These are phyloP conservation scores for Drosophila saltans DNA, from an alignment of 1,140 invertebrate genomes.

Conservation along the genomic window DNA sequence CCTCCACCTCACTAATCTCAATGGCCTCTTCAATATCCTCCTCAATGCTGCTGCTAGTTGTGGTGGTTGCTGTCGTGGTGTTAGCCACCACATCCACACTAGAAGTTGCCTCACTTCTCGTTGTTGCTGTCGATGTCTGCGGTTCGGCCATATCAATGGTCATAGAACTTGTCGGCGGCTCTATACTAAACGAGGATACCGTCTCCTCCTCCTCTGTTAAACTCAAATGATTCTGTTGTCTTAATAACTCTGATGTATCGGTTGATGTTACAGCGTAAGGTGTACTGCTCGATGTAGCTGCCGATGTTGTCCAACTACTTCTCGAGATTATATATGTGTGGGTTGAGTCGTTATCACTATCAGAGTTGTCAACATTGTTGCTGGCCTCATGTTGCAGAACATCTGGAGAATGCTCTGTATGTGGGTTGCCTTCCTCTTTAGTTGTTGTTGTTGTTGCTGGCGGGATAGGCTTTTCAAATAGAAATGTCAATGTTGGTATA, in stretches of 20 bases:
- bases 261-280: slow-evolving; percentile 67
- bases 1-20: slow-evolving; percentile 71
- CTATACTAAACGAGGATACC: slow-evolving; percentile 67
- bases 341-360: slow-evolving; percentile 63
- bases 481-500: slow-evolving; percentile 72
- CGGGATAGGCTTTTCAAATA: slow-evolving; percentile 43
- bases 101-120: slow-evolving; percentile 43
- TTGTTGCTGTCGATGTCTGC: slow-evolving; percentile 46
- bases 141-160: slow-evolving; percentile 73
- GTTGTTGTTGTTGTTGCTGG: slow-evolving; percentile 19
- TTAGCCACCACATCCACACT: slow-evolving; percentile 40
- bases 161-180: slow-evolving; percentile 76
- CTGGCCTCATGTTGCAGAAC: slow-evolving; percentile 50
- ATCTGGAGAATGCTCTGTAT: neutral
- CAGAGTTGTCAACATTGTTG: slow-evolving; percentile 33
- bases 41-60: slow-evolving; percentile 75
- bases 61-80: slow-evolving; percentile 40
- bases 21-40: slow-evolving; percentile 81
- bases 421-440: slow-evolving; percentile 6
- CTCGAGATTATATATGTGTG: slow-evolving; percentile 73
- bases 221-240: slow-evolving; percentile 67
- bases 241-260: slow-evolving; percentile 66
- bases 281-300: slow-evolving; percentile 55
- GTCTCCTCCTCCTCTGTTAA: slow-evolving; percentile 65
- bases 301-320: slow-evolving; percentile 53